Evolutionary conservation across 2,113 vertebrate genomes (phyloP).

Genomic region (Cariama cristata): DNA sequence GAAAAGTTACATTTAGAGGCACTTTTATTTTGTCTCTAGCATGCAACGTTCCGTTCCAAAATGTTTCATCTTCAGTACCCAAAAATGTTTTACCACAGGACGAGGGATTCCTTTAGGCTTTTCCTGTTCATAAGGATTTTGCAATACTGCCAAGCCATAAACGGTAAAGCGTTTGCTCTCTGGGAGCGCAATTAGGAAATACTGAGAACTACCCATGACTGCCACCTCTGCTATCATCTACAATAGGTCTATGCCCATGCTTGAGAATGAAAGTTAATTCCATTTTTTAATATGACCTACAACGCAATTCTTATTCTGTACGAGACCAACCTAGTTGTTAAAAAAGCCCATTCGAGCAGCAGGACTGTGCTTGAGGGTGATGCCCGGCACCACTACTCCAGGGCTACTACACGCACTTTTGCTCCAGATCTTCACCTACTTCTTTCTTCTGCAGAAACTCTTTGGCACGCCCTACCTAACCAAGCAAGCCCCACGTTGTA

Average conservation of each 20-base stretch:
- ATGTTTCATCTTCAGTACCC: neutral
- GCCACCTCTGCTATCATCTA: neutral
- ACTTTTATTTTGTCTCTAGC: neutral
- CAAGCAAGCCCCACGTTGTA: rapidly evolving
- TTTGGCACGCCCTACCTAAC: neutral
- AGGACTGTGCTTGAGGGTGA: neutral
- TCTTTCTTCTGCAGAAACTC: neutral
- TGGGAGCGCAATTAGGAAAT: neutral
- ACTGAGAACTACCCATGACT: neutral
- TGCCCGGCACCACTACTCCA: neutral
- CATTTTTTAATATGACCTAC: neutral
- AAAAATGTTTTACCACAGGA: neutral
- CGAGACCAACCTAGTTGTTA: neutral
- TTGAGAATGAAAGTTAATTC: neutral
- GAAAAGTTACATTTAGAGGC: neutral
- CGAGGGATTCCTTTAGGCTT: neutral
- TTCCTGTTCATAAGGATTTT: neutral
- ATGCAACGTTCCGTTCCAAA: rapidly evolving
- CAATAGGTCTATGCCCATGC: rapidly evolving
- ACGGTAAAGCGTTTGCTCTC: neutral
- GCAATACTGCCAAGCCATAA: neutral
- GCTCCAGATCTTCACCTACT: rapidly evolving
- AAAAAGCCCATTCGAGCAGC: neutral
- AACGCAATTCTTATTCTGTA: neutral
- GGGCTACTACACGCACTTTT: neutral